Conservation (phyloP, 2,797 vertebrate species). For the Enteromius argenteus region DNA sequence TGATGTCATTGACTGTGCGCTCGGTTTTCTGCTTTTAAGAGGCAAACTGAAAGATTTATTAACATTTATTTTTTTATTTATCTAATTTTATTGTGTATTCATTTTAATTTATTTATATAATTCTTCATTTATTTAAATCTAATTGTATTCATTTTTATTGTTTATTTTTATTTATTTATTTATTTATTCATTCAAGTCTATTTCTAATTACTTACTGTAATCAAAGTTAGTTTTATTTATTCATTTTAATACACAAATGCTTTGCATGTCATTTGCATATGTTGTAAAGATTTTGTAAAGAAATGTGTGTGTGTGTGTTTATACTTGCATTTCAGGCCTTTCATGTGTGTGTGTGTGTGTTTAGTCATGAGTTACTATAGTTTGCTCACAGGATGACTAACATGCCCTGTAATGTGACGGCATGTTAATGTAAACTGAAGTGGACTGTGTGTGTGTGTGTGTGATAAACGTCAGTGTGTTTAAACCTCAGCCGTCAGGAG, state of each 20-base stretch:
- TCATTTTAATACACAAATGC: not conserved
- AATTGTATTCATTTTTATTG: no score
- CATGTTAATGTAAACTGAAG: not conserved
- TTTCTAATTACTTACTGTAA: no score
- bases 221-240: not conserved
- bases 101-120: no score
- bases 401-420: not conserved
- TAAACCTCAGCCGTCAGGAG: not conserved
- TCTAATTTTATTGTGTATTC: no score
- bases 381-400: not conserved
- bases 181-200: not conserved
- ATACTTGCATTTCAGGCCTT: not conserved
- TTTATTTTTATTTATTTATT: no score
- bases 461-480: slow-evolving; percentile 8
- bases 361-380: not conserved
- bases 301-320: not conserved
- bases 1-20: slow-evolving; percentile 23
- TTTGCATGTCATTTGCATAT: not conserved
- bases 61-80: not conserved
- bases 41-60: not conserved
- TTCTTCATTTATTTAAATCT: no score
- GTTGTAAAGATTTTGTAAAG: not conserved
- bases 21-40: not conserved
- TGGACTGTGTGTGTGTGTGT: not conserved
- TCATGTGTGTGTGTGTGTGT: not conserved